Evolutionary conservation across 2,888 invertebrate genomes (phyloP).

Genomic region (Exephanes ischioxanthus): DNA sequence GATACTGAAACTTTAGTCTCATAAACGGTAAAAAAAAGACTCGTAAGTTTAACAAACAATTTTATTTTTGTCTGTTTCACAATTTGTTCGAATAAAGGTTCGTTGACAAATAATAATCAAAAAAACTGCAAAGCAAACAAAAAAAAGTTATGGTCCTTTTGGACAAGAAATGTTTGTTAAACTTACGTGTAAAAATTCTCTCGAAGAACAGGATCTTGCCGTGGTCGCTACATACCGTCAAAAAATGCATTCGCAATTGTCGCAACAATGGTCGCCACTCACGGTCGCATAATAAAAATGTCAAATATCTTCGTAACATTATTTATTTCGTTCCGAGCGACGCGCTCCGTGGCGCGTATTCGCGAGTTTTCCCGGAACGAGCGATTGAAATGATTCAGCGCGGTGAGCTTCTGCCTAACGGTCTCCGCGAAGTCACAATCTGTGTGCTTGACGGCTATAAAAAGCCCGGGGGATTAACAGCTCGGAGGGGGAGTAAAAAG

Average conservation of each 20-base stretch:
- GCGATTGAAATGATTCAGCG: conserved; percentile 18
- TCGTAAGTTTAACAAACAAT: too few species aligned
- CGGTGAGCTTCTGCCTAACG: conserved; percentile 15
- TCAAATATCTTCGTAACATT: not conserved
- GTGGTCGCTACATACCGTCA: not conserved
- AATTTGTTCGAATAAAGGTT: not conserved
- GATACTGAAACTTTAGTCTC: not conserved
- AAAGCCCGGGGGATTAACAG: conserved; percentile 54
- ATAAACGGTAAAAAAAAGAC: too few species aligned
- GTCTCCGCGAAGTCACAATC: conserved; percentile 40
- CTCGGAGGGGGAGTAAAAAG: conserved; percentile 43
- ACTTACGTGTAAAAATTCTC: too few species aligned
- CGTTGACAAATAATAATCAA: not conserved
- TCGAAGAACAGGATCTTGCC: too few species aligned
- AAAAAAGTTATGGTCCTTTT: not conserved
- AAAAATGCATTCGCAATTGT: not conserved
- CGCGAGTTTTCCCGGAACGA: not conserved
- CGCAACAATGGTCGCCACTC: not conserved
- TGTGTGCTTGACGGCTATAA: conserved; percentile 39
- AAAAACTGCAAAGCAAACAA: not conserved
- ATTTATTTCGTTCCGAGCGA: not conserved
- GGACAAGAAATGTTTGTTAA: too few species aligned
- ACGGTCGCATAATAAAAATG: not conserved
- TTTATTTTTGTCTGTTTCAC: too few species aligned
- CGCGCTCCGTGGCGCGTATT: not conserved